Conservation (phyloP, 2,113 vertebrate species). For the Hippocampus barbouri region DNA sequence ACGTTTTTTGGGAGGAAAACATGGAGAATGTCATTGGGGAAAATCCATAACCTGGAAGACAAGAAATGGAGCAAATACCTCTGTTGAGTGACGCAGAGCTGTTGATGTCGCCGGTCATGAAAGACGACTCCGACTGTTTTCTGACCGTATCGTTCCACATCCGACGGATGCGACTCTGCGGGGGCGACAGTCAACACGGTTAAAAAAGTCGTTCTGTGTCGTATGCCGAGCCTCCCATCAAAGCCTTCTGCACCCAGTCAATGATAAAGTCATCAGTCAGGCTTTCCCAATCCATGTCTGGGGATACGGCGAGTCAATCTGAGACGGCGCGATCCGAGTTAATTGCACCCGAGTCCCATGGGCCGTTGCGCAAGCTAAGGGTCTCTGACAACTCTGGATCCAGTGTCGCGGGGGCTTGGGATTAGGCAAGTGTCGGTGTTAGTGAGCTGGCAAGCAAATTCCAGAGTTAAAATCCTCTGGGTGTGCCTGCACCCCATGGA, state of each 20-base stretch:
- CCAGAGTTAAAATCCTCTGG: background rate
- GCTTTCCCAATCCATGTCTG: constrained; percentile 35
- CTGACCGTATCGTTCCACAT: constrained; percentile 99
- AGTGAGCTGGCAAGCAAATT: constrained; percentile 4
- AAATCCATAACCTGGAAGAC: background rate
- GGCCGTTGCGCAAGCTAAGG: constrained; percentile 43
- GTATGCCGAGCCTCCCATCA: constrained; percentile 13
- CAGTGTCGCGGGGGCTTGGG: constrained; percentile 5
- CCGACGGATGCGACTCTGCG: constrained; percentile 94
- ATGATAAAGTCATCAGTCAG: constrained; percentile 55
- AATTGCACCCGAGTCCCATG: constrained; percentile 49
- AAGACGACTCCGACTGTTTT: constrained; percentile 98
- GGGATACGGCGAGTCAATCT: constrained; percentile 31
- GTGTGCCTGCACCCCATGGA: too few relatives aligned
- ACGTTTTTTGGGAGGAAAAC: background rate
- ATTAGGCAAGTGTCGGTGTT: background rate
- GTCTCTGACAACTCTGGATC: constrained; percentile 6
- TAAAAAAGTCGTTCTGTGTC: background rate
- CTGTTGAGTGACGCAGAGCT: constrained; percentile 97
- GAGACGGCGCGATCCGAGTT: constrained; percentile 43
- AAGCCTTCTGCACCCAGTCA: constrained; percentile 34
- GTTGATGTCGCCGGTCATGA: constrained; percentile 99
- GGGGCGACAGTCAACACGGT: constrained; percentile 1
- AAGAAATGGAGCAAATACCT: constrained; percentile 79
- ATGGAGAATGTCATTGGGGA: background rate